phyloP scores from a whole-genome alignment of 2,113 vertebrate species.

The Campylomormyrus tamandua region DNA sequence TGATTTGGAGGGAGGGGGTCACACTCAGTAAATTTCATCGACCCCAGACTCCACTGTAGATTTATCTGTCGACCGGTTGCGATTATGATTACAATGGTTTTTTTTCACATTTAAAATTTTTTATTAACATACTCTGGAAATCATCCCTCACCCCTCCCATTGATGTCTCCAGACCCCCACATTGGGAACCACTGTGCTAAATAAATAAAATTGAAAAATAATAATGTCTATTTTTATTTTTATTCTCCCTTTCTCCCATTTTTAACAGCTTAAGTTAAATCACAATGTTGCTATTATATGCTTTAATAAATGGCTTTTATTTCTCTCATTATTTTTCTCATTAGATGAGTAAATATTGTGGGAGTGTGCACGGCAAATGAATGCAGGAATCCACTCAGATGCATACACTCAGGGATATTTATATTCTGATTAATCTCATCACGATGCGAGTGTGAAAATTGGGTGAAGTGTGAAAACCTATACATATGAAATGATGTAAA shows the following conservation, averaged over 20 bases:
- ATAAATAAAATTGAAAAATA: neutral
- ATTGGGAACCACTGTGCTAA: neutral
- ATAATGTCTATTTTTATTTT: neutral
- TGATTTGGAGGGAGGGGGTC: no score
- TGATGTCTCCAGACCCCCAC: neutral
- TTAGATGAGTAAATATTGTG: constrained; percentile 1
- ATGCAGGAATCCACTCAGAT: neutral
- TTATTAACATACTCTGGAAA: neutral
- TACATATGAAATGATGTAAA: neutral
- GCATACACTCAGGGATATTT: neutral
- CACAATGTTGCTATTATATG: neutral
- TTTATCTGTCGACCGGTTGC: neutral
- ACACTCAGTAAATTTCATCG: neutral
- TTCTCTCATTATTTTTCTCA: neutral
- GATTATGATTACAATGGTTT: neutral
- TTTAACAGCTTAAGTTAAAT: neutral
- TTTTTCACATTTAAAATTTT: neutral
- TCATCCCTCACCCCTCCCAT: neutral
- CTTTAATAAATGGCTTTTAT: neutral
- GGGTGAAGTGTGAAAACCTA: neutral
- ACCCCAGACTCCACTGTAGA: neutral
- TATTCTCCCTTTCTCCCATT: neutral
- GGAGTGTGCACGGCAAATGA: neutral
- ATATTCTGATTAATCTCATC: neutral
- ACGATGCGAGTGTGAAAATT: neutral